phyloP scores from a whole-genome alignment of 2,113 vertebrate genomes.

The Plestiodon gilberti region DNA sequence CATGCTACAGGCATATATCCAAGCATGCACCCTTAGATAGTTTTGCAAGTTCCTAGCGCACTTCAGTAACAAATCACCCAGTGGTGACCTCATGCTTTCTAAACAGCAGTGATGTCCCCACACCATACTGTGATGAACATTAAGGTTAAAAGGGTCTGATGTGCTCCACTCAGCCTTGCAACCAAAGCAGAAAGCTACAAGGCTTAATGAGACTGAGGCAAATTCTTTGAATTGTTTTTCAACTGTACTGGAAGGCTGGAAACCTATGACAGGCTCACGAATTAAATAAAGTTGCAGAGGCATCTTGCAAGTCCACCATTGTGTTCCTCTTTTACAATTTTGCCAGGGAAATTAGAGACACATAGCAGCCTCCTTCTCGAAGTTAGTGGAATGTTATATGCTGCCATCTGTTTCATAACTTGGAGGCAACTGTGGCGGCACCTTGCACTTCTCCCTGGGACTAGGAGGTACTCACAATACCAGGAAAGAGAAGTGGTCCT shows the following conservation, averaged over 20 bases:
- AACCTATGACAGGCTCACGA: not conserved
- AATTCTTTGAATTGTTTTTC: slow-evolving; percentile 50
- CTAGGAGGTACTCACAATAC: not conserved
- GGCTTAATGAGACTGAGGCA: slow-evolving; percentile 24
- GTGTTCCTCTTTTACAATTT: not conserved
- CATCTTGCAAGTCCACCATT: not conserved
- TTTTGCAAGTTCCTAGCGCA: not conserved
- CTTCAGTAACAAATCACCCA: slow-evolving; percentile 21
- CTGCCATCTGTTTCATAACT: not conserved
- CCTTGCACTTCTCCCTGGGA: not conserved
- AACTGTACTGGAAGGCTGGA: slow-evolving; percentile 43
- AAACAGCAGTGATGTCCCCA: slow-evolving; percentile 24
- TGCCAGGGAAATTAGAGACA: not conserved
- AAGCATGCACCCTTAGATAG: not conserved
- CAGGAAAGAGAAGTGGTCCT: too few species aligned
- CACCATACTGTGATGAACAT: slow-evolving; percentile 36
- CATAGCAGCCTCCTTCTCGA: not conserved
- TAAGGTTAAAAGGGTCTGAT: slow-evolving; percentile 43
- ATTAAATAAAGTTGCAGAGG: slow-evolving; percentile 35
- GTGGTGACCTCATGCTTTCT: slow-evolving; percentile 30
- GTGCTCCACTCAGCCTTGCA: slow-evolving; percentile 30
- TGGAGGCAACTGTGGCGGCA: too few species aligned
- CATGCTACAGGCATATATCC: not conserved
- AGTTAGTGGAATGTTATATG: not conserved
- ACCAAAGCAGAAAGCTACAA: slow-evolving; percentile 43